Base-by-base conservation (phyloP, 2,797 vertebrate species). In the Enteromius argenteus region DNA sequence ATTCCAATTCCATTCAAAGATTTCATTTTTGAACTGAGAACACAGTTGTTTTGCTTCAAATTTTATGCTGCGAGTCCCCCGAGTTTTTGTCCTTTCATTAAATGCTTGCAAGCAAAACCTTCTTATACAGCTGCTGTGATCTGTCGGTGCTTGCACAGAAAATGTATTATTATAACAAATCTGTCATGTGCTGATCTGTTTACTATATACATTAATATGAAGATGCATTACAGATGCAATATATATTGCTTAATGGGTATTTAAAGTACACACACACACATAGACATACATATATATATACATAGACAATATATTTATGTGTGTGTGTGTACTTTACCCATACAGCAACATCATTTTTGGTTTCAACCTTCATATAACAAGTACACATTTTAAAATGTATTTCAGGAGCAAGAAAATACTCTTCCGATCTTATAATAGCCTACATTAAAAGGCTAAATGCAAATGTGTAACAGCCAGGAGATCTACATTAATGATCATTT, bases 1-100 rank as follows among this genome's bases (percentile, higher is more conserved):
- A 93, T 93, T 94, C 87, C 87, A 88, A 91, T 93, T 92, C 90
- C 89, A 88, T 80, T 62, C 87, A 88, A 90, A 85, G 73, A 85
- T 68, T 79, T 81, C 51, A 37, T 78, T 77, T 75, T 32, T 27
- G 27, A 79, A 73, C 78, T 30, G n/a, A 72, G 42, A 71, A 86
- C n/a, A 2, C 3, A 67, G 79, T 11, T 58, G 19, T 77, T 79
- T 62, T 53, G 21, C 68, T 58, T 39, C 7, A 2, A 4, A 49
- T 58, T 27, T 80, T 23, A 53, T 68, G 39, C 21, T 14, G 42
- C 53, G 14, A 66, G 23, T 79, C 71, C 81, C 80, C 58, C 2
- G 69, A 67, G 46, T 76, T 84, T 79, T 39, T 62, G 46, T 76
- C 23, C 46, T 84, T 84, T 86, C 75, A 81, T 79, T 79, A 82